A percentile compares a stretch with the other conserved stretches of the same genome.
Conservation (phyloP, 2,888 invertebrate species). For the Aplocera efformata region DNA sequence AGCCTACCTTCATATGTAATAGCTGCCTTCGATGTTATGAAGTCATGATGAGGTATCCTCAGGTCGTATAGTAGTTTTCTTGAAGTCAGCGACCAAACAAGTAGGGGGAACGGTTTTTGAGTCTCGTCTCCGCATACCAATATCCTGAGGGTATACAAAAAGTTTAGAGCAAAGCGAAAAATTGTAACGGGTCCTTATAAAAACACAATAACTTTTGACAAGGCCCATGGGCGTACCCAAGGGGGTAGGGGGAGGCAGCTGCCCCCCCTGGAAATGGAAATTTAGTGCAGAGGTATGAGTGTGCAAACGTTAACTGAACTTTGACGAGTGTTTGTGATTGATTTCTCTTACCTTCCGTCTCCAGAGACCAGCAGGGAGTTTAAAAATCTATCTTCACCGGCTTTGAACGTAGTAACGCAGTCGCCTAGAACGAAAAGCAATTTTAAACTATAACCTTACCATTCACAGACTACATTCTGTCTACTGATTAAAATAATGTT, state of each 20-base stretch:
- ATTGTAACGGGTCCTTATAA: too few species aligned
- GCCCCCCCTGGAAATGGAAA: too few species aligned
- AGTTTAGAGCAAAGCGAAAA: too few species aligned
- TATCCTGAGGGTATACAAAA: conserved; percentile 84
- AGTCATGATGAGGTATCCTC: conserved; percentile 93
- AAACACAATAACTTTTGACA: too few species aligned
- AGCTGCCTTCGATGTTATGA: conserved; percentile 89
- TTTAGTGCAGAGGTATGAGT: too few species aligned
- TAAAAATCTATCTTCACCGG: conserved; percentile 93
- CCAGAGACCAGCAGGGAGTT: conserved; percentile 93
- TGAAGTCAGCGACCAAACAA: conserved; percentile 93
- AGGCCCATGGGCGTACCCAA: too few species aligned
- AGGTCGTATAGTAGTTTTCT: conserved; percentile 92
- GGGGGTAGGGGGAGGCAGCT: too few species aligned
- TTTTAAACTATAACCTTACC: too few species aligned
- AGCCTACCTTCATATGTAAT: conserved; percentile 89
- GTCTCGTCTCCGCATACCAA: conserved; percentile 95
- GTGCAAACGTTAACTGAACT: too few species aligned
- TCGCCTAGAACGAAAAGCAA: conserved; percentile 75
- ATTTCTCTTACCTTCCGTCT: conserved; percentile 85
- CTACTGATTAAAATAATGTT: too few species aligned
- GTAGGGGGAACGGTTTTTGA: conserved; percentile 93
- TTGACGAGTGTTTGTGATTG: too few species aligned
- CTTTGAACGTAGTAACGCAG: conserved; percentile 92
- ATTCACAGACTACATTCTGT: too few species aligned